Conservation (phyloP, 2,888 invertebrate species). For the Cataglyphis altisquamis region DNA sequence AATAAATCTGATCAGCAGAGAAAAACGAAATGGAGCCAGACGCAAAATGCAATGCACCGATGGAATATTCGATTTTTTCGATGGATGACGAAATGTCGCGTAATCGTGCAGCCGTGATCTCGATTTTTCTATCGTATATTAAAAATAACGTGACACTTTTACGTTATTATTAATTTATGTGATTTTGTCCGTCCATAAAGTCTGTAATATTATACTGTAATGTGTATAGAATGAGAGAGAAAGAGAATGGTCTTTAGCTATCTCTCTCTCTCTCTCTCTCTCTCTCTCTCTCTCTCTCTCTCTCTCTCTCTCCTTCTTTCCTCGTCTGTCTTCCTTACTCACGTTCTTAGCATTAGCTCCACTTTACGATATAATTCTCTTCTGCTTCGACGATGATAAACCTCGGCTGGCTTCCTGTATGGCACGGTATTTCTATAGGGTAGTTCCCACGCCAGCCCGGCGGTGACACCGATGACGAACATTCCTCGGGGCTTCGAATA, state of each 20-base stretch:
- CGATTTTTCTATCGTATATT: neutral
- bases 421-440: slow-evolving; percentile 88
- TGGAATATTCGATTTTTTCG: slow-evolving; percentile 9
- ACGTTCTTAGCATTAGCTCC: slow-evolving; percentile 89
- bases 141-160: neutral
- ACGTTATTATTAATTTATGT: slow-evolving; percentile 17
- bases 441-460: slow-evolving; percentile 92
- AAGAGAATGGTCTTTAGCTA: neutral
- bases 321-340: slow-evolving; percentile 83
- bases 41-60: neutral
- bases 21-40: slow-evolving; percentile 15
- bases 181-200: neutral
- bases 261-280: too few species aligned
- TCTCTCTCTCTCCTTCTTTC: neutral
- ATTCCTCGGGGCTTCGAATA: slow-evolving; percentile 87
- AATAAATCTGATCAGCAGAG: slow-evolving; percentile 27
- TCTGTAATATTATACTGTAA: neutral
- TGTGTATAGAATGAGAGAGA: neutral
- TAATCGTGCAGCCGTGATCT: neutral
- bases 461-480: slow-evolving; percentile 91
- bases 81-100: neutral
- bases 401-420: slow-evolving; percentile 84
- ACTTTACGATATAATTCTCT: slow-evolving; percentile 89
- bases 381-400: slow-evolving; percentile 89
- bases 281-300: too few species aligned